phyloP scores from a whole-genome alignment of 2,797 vertebrate species.

The Crocodylus rhombifer region DNA sequence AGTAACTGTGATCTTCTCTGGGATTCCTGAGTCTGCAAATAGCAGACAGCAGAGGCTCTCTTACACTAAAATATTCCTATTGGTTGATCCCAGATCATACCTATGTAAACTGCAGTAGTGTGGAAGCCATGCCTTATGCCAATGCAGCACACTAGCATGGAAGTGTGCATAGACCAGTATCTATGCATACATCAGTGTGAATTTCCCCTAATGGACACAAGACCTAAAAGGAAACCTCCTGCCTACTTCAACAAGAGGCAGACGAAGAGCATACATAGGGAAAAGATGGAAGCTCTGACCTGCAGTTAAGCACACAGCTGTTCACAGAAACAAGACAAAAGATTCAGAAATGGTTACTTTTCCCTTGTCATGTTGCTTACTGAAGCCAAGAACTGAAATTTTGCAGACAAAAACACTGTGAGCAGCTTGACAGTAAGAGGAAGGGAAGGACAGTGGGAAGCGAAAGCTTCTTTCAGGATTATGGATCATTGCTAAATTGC shows the following conservation, averaged over 20 bases:
- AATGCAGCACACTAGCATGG: neutral
- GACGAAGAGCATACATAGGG: neutral
- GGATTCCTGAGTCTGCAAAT: accelerated
- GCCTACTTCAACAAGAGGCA: slow-evolving; percentile 23
- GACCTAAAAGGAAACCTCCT: slow-evolving; percentile 43
- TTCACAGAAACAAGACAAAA: slow-evolving; percentile 59
- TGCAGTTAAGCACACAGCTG: slow-evolving; percentile 49
- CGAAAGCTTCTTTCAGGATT: slow-evolving; percentile 65
- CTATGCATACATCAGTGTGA: neutral
- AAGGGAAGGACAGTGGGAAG: slow-evolving; percentile 30
- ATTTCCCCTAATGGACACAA: neutral
- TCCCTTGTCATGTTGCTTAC: slow-evolving; percentile 62
- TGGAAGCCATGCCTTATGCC: neutral
- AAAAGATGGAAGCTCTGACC: slow-evolving; percentile 37
- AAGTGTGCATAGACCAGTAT: neutral
- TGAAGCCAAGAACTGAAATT: slow-evolving; percentile 63
- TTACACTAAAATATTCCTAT: neutral
- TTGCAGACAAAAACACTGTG: slow-evolving; percentile 60
- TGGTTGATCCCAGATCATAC: neutral
- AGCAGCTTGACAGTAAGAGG: slow-evolving; percentile 53
- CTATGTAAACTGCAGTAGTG: neutral
- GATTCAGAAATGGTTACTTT: slow-evolving; percentile 51
- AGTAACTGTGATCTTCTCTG: neutral
- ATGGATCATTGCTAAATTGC: slow-evolving; percentile 73
- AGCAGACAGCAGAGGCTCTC: neutral